Evolutionary conservation across 2,888 invertebrate species (phyloP).

Genomic region (Dicyrtomina minuta): DNA sequence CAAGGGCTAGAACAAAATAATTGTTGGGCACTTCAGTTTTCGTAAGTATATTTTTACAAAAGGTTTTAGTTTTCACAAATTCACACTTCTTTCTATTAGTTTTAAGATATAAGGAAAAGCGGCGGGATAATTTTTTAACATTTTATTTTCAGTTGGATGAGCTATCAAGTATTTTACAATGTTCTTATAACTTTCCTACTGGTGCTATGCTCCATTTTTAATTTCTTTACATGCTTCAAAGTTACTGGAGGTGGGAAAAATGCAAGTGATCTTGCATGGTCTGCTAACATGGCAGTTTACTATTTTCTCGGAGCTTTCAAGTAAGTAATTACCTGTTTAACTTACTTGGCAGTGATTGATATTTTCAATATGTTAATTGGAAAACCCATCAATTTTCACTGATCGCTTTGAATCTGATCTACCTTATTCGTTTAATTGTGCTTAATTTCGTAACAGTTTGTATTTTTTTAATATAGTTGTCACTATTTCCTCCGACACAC

Average conservation of each 20-base stretch:
- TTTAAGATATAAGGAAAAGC: no score
- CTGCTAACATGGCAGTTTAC: slow-evolving; percentile 31
- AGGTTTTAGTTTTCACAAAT: no score
- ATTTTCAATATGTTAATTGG: no score
- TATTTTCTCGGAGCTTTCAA: slow-evolving; percentile 46
- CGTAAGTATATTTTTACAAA: slow-evolving; percentile 7
- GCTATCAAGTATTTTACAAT: not conserved
- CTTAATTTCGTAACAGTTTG: not conserved
- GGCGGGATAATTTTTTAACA: no score
- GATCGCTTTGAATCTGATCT: no score
- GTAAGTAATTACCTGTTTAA: slow-evolving; percentile 34
- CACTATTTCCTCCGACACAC: slow-evolving; percentile 37
- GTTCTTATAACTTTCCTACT: not conserved
- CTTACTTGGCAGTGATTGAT: no score
- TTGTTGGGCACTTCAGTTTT: not conserved
- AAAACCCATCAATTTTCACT: no score
- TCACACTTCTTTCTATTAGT: no score
- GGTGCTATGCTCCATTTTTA: not conserved
- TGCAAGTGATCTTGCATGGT: slow-evolving; percentile 28
- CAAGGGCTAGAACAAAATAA: slow-evolving; percentile 37
- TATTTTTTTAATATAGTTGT: slow-evolving; percentile 32
- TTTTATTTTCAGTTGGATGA: slow-evolving; percentile 10
- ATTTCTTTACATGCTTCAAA: slow-evolving; percentile 4
- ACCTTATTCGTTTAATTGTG: not conserved
- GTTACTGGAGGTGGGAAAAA: not conserved